Base-by-base conservation (phyloP, 2,888 invertebrate species). In the Noctua comes region DNA sequence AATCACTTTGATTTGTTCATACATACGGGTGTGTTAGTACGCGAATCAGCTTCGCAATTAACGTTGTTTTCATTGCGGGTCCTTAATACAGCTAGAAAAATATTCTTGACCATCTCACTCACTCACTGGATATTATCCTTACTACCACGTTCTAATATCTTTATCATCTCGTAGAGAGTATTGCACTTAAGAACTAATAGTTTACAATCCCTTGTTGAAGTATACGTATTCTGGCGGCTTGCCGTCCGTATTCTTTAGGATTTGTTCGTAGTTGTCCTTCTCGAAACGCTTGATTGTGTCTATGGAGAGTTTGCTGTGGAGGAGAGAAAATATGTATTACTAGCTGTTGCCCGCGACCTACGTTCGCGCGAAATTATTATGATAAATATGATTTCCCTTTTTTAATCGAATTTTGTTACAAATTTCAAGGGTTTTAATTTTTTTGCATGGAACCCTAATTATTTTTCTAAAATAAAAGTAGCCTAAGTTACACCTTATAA, bases 191-290 rank as follows among this genome's bases (percentile, higher is more conserved):
- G 7, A 40, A 36, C 68, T 80, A 86, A 77, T 77, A 86, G 65
- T 87, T 98, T 98, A 99, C 89, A 99, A 96, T 46, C 99, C 99
- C 94, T 99, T 99, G 95, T 99, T 99, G 95, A 99, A 99, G 94
- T 98, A 99, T 0, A 99, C 98, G 68, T 97, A 97, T 76, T 97
- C 95, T 0, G 99, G 99, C 40, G 98, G 96, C 76, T 97, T 97
- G 2, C 97, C 98, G 73, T 97, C 96, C 0, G 97, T 97, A 79
- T 98, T 98, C 87, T 97, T 97, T 74, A 98, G 92, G 81, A 99
- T 97, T 91, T 98, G 97, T 64, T 98, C 97, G 88, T 98, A 98
- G 59, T 97, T 97, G 65, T 98, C 97, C 24, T 98, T 97, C 92
- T 99, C 99, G 88, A 98, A 97, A 75, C 97, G 97, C 90, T 98